Base-by-base conservation (phyloP, 2,888 invertebrate genomes). In the Lysandra bellargus region DNA sequence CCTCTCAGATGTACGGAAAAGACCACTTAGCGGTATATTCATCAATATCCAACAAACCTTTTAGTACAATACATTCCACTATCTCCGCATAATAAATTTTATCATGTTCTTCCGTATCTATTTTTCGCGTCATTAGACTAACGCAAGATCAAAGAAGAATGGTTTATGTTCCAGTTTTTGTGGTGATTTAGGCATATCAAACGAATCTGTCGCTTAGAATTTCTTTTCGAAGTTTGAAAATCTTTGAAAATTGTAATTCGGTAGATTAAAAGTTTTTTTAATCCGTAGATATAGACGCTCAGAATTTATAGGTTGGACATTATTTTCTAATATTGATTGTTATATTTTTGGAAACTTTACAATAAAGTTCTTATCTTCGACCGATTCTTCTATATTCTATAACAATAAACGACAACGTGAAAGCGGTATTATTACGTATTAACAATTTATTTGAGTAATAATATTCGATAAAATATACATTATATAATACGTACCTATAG, bases 21-120 rank as follows among this genome's bases (percentile, higher is more conserved):
- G 44, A 3, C 40, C 44, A 76, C 23, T 76, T 30, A 76, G 76
- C 75, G 4, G 37, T 17, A 37, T 4, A 69, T 76, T 53, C 57
- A 76, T 76, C 76, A 57, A 53, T 76, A 33, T 53, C 2, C 2
- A 76, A 33, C 23, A 76, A 76, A 76, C 57, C 49, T 76, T 76
- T 76, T 76, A 76, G 76, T 53, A 57, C 76, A 76, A 76, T 53
- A 76, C 49, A 76, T 76, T 17, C 57, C 44, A 14, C 76, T 53
- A 53, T 49, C 30, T 33, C 76, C 17, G 49, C 53, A 64, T 78
- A 78, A 80, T 80, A 76, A 77, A 72, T 78, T 81, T 81, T 77
- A 78, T 79, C 79, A 80, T 77, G 82, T 82, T 80, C 76, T 82
- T 82, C 83, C 82, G 81, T 75, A 79, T 83, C 81, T 83, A 82